A percentile compares a stretch with the other conserved stretches of the same genome.
These are phyloP conservation scores for Ferrisia virgata DNA, from an alignment of 2,888 invertebrate genomes.

Conservation along the genomic window DNA sequence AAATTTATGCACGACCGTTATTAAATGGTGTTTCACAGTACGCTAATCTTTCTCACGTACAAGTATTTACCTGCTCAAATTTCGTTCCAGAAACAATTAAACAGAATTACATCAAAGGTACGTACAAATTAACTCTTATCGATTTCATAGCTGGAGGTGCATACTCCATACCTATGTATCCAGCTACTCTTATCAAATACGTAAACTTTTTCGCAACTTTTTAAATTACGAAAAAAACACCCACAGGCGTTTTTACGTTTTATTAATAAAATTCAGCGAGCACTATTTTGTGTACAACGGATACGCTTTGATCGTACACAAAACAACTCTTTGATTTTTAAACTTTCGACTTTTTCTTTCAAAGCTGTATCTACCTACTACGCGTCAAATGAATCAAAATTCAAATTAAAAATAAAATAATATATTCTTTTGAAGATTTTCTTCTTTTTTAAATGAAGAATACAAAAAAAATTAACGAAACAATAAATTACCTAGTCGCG, in stretches of 20 bases:
- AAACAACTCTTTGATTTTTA: conserved; percentile 2
- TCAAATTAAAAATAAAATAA: background rate
- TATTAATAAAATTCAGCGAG: background rate
- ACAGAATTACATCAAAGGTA: conserved; percentile 7
- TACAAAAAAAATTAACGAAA: background rate
- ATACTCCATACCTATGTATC: background rate
- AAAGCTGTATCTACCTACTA: background rate
- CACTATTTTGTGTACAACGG: background rate
- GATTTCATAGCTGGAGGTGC: background rate
- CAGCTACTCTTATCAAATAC: background rate
- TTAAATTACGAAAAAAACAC: background rate
- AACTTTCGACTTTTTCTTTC: background rate
- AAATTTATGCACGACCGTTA: too few relatives aligned
- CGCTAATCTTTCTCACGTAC: background rate
- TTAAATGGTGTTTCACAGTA: too few relatives aligned
- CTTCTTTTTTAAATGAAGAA: background rate
- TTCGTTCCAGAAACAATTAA: background rate
- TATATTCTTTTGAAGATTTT: background rate
- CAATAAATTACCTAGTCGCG: background rate
- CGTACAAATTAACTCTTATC: background rate
- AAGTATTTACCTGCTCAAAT: background rate
- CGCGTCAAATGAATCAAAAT: background rate
- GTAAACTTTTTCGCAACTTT: background rate
- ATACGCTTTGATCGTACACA: background rate
- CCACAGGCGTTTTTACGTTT: background rate